phyloP scores from a whole-genome alignment of 2,113 vertebrate species.

The Lampris megalopsis region DNA sequence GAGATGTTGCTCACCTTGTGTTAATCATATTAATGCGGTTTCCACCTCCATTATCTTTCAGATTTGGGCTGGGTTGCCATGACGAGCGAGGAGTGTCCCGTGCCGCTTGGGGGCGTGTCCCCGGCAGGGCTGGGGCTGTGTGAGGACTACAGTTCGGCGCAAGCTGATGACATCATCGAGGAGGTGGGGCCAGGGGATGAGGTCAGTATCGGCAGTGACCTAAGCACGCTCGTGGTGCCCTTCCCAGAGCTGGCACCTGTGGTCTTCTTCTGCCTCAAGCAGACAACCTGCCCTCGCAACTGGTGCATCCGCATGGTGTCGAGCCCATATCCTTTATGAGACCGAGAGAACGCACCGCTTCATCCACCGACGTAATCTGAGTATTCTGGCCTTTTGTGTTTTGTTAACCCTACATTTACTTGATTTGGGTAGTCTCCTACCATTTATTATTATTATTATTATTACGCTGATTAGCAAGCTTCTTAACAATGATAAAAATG shows the following conservation, averaged over 20 bases:
- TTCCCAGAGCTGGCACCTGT: slow-evolving; percentile 94
- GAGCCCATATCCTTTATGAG: slow-evolving; percentile 96
- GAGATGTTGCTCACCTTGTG: neutral
- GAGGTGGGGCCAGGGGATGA: slow-evolving; percentile 85
- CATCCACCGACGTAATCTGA: neutral
- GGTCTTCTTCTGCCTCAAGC: slow-evolving; percentile 98
- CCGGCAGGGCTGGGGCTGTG: slow-evolving; percentile 75
- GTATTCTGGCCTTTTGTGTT: neutral
- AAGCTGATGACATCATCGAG: slow-evolving; percentile 81
- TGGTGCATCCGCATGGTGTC: slow-evolving; percentile 99
- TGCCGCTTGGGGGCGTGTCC: slow-evolving; percentile 80
- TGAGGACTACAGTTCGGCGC: slow-evolving; percentile 77
- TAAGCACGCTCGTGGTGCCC: slow-evolving; percentile 87
- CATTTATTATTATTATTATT: no score
- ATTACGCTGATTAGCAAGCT: no score
- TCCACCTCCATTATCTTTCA: slow-evolving; percentile 55
- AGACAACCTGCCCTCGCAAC: slow-evolving; percentile 95
- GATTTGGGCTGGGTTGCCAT: slow-evolving; percentile 77
- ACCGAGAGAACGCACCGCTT: neutral
- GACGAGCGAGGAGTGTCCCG: slow-evolving; percentile 89
- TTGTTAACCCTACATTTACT: no score
- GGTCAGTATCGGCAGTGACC: slow-evolving; percentile 81
- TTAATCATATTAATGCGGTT: neutral
- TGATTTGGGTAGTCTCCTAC: no score
- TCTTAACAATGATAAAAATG: no score